phyloP scores from a whole-genome alignment of 2,113 vertebrate genomes.

The Gnathonemus longibarbis region DNA sequence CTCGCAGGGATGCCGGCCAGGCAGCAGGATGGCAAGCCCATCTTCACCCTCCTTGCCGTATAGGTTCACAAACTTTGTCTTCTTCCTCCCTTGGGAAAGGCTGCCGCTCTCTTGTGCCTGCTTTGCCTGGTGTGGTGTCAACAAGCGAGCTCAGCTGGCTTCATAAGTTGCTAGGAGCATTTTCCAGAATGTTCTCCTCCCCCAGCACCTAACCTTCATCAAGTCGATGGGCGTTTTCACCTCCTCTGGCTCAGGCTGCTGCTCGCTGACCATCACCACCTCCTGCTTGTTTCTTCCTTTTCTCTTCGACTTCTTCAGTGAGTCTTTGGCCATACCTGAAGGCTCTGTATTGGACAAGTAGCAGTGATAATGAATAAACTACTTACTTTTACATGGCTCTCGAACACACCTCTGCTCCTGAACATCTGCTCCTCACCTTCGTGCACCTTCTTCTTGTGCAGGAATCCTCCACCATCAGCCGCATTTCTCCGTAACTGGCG shows the following conservation, averaged over 20 bases:
- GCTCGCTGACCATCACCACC: slow-evolving; percentile 40
- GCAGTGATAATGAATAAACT: background rate
- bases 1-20: slow-evolving; percentile 80
- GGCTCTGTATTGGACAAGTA: slow-evolving; percentile 42
- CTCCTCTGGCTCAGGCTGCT: slow-evolving; percentile 52
- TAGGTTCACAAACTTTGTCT: slow-evolving; percentile 77
- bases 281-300: slow-evolving; percentile 93
- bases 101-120: slow-evolving; percentile 72
- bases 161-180: background rate
- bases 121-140: background rate
- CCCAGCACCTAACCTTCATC: slow-evolving; percentile 69
- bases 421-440: slow-evolving; percentile 36
- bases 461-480: slow-evolving; percentile 32
- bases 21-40: slow-evolving; percentile 74
- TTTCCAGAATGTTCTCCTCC: background rate
- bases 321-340: slow-evolving; percentile 63
- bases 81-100: slow-evolving; percentile 74
- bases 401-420: background rate
- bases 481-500: slow-evolving; percentile 43
- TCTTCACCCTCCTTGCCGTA: slow-evolving; percentile 89
- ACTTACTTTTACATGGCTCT: background rate
- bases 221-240: slow-evolving; percentile 93
- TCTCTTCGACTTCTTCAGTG: slow-evolving; percentile 73
- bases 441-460: slow-evolving; percentile 41
- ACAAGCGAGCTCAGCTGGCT: background rate